Base-by-base conservation (phyloP, 2,888 invertebrate genomes). In the Mythimna albipuncta region DNA sequence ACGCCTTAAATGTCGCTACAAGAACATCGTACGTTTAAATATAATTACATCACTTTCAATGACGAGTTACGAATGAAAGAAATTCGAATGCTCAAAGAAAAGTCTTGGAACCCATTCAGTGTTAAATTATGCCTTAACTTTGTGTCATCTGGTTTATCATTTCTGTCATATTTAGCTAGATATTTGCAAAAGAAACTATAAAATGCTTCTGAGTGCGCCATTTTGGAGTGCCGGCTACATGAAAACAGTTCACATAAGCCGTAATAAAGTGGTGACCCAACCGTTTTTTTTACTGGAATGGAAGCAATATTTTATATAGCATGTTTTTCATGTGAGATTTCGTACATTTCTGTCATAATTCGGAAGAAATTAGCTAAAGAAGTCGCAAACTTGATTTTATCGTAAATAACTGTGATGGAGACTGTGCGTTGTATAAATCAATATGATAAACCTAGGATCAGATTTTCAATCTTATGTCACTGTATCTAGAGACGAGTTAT, bases 261-360 rank as follows among this genome's bases (percentile, higher is more conserved):
- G 21, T 32, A 21, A 32, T 19, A 0, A 41, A 10, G 19, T 16
- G 6, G 0, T 52, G 0, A 16, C 0, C 0, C 13, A 21, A 32
- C 11, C 47, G 0, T 3, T 50, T 47, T 16, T 41, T 38, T 38
- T n/a, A 32, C 0, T 32, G 6, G 10, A 38, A 54, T 19, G 47
- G 21, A n/a, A 57, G 59, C 11, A 54, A n/a, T 59, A 76, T 52
- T 61, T 38, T 2, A 44, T 55, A 55, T 16, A 6, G 41, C 10
- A 55, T 38, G 2, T 19, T 50, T 63, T 41, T 0, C 35, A 44
- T 38, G 4, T 16, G 1, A 26, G 19, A 21, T 13, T 41, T 54
- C 2, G 16, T 9, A 54, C 0, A 32, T 77, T 71, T 71, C n/a
- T 50, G 54, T 76, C 77, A 79, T 65, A 38, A 26, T 26, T 26